Evolutionary conservation across 1,140 invertebrate species (phyloP).

Genomic region (Drosophila lowei): DNA sequence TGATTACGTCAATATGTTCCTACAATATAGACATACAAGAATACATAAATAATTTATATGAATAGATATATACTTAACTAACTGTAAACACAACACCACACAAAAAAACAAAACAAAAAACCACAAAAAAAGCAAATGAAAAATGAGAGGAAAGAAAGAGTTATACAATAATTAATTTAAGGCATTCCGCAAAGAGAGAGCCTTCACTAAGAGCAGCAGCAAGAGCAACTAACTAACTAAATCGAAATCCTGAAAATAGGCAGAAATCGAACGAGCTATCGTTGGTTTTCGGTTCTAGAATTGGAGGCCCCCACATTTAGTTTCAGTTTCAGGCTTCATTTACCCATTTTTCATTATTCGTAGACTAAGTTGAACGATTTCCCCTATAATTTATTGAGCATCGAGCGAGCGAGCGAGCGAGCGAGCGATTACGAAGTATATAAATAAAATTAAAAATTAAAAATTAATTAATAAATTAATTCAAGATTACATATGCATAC

Average conservation of each 20-base stretch:
- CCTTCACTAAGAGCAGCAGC: constrained; percentile 38
- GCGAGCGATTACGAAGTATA: constrained; percentile 14
- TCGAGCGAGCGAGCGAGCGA: too few relatives aligned
- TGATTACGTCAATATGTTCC: constrained; percentile 83
- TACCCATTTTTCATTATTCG: constrained; percentile 13
- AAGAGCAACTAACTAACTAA: constrained; percentile 45
- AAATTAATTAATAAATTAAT: constrained; percentile 43
- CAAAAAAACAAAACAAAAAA: constrained; percentile 23
- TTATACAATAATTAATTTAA: constrained; percentile 54
- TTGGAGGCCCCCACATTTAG: neutral
- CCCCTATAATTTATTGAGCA: constrained; percentile 45
- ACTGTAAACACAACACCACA: constrained; percentile 56
- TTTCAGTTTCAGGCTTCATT: constrained; percentile 18
- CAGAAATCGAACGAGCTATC: constrained; percentile 2
- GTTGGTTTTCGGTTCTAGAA: too few relatives aligned
- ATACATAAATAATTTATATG: constrained; percentile 66
- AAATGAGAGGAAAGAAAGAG: constrained; percentile 16
- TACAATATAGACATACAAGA: constrained; percentile 81
- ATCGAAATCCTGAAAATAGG: constrained; percentile 26
- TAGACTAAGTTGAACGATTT: constrained; percentile 44
- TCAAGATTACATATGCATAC: constrained; percentile 33
- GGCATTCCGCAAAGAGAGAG: constrained; percentile 12
- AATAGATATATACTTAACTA: constrained; percentile 73
- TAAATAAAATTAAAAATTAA: constrained; percentile 45
- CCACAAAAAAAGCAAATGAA: constrained; percentile 34